Evolutionary conservation across 2,888 invertebrate species (phyloP).

Genomic region (Seira sanloemensis): DNA sequence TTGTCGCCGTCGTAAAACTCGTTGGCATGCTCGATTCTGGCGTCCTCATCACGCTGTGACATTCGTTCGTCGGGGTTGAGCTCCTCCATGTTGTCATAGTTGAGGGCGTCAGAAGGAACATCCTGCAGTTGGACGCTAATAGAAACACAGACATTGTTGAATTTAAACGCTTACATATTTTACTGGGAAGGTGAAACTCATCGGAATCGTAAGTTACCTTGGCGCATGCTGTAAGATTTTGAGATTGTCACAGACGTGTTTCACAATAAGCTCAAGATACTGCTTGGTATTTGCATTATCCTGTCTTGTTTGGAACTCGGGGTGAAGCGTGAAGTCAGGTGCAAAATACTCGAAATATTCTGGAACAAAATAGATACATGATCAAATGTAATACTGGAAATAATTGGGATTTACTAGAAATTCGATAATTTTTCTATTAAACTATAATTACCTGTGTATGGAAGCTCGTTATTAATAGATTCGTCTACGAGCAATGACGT

Average conservation of each 20-base stretch:
- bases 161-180: no score
- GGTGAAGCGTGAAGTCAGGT: conserved; percentile 96
- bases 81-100: conserved; percentile 86
- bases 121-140: conserved; percentile 95
- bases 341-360: conserved; percentile 98
- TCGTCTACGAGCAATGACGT: conserved; percentile 96
- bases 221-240: conserved; percentile 96
- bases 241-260: conserved; percentile 92
- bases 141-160: background rate
- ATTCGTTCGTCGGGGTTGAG: conserved; percentile 89
- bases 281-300: conserved; percentile 97
- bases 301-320: conserved; percentile 89
- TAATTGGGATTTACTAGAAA: no score
- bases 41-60: conserved; percentile 84
- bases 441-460: conserved; percentile 81
- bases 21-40: conserved; percentile 87
- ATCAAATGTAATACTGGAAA: no score
- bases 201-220: conserved; percentile 75
- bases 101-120: conserved; percentile 89
- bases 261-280: conserved; percentile 92
- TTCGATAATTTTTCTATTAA: background rate
- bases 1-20: conserved; percentile 94
- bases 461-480: conserved; percentile 94
- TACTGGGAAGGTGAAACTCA: background rate
- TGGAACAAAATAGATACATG: conserved; percentile 65